Base-by-base conservation (phyloP, 2,113 vertebrate genomes). In the Hemicordylus capensis region DNA sequence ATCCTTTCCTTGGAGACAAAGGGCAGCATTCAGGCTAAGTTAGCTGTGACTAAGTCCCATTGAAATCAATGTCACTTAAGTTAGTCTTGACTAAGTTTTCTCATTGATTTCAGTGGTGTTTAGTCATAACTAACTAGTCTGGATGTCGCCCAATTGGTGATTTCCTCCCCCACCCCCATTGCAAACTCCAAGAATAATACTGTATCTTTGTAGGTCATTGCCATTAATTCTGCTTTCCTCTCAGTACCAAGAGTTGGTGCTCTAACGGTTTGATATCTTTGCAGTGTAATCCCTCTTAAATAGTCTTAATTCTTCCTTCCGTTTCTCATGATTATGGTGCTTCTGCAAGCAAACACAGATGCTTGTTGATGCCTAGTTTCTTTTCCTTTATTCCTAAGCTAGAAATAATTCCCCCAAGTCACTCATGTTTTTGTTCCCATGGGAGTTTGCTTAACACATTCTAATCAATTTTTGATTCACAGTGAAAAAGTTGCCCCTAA, bases 391-490 rank as follows among this genome's bases (percentile, higher is more conserved):
- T 12, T 88, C 59, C 81, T 89, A 80, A 80, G 87, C 81, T 79
- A 85, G 46, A 80, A 70, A 39, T 42, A 63, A 17, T 37, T 75
- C 9, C 22, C 63, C 51, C 0, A 87, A 67, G 19, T 89, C 73
- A 24, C 56, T 78, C 81, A 39, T 2, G 2, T 54, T 73, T 70
- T 75, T 66, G 78, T 92, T 80, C 85, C 76, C 66, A 56, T 48
- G 44, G 84, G 58, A 75, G 85, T 64, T 90, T 39, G 26, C 85
- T 85, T 92, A 84, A 84, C 76, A 37, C 81, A 87, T 51, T 58
- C 46, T 63, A 73, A 80, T 39, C 0, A 0, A 28, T 85, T 91
- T 86, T 72, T 88, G 75, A 80, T 28, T 73, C 58, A 75, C 72
- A 42, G 26, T 66, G 34, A 58, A 64, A 82, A 84, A 70, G 56